phyloP scores from a whole-genome alignment of 2,888 invertebrate species.

The Plebejus melissa region DNA sequence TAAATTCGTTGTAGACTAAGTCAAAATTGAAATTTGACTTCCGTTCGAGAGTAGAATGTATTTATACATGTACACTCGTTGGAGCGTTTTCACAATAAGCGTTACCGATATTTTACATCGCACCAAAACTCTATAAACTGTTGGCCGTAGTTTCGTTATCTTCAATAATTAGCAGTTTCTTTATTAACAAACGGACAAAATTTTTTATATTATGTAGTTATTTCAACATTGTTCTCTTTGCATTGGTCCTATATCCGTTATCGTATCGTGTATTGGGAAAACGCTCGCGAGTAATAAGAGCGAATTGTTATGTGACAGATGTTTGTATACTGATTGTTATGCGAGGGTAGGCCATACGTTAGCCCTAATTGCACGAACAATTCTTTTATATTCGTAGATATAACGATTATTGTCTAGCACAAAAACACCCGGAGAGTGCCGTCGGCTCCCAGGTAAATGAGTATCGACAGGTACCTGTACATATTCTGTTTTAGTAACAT shows the following conservation, averaged over 20 bases:
- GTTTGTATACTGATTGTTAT: conserved; percentile 23
- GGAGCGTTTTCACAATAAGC: background rate
- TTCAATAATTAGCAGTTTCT: no score
- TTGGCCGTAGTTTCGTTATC: background rate
- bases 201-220: no score
- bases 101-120: background rate
- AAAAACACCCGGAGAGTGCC: conserved; percentile 44
- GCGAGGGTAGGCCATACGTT: conserved; percentile 36
- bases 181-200: background rate
- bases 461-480: conserved; percentile 42
- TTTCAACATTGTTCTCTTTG: background rate
- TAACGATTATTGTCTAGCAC: conserved; percentile 65
- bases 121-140: background rate
- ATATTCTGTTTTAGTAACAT: conserved; percentile 58
- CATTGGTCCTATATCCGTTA: background rate
- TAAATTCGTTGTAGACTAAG: conserved; percentile 68
- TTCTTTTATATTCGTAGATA: conserved; percentile 59
- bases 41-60: conserved; percentile 37
- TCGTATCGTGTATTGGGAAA: background rate
- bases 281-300: background rate
- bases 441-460: background rate
- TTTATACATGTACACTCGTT: background rate
- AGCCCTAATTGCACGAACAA: conserved; percentile 53
- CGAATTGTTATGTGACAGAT: conserved; percentile 7
- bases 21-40: conserved; percentile 55